Evolutionary conservation across 2,888 invertebrate genomes (phyloP), one percentile per base, ranked within the genome.

Genomic region (Pristionchus entomophagus): DNA sequence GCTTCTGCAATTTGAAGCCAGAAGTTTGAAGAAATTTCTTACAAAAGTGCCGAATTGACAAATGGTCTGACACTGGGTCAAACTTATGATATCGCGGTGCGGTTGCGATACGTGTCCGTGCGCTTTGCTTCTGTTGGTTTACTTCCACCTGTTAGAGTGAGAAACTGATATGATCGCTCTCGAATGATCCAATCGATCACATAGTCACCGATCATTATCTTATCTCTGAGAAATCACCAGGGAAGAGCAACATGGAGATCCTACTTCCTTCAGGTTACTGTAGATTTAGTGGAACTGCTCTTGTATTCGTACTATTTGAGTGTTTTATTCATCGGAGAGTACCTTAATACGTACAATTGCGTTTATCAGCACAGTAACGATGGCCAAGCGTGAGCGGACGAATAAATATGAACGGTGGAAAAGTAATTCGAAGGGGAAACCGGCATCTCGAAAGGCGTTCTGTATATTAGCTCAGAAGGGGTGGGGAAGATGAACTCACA

Each of bases 391-490:
- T 35, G 29, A 35, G 38, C 26, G 6, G 65, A 4, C 12, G 26
- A 35, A 35, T 35, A 45, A 41, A 0, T 73, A 26, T 73, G 41
- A n/a, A 73, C 41, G 73, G 17, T 22, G 41, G 19, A 22, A 22
- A 35, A 38, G 32, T 32, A 41, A 45, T 8, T 19, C 4, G 8
- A 65, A 62, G 73, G 35, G 73, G 41, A 73, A 56, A 73, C 73
- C 73, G 73, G 73, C 73, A 73, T 73, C 41, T 73, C 41, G 73
- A 73, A 73, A 73, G 73, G 73, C 73, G 45, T 73, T 45, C 38
- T 73, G 73, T 45, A 41, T 41, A 41, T 41, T 45, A 73, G 73
- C 73, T 73, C 73, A 73, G 45, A 45, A 45, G 10, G n/a, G n/a
- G n/a, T 35, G 38, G 38, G n/a, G 73, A n/a, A 45, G n/a, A 45